Base-by-base conservation (phyloP, 2,797 vertebrate species). In the Carapus acus region DNA sequence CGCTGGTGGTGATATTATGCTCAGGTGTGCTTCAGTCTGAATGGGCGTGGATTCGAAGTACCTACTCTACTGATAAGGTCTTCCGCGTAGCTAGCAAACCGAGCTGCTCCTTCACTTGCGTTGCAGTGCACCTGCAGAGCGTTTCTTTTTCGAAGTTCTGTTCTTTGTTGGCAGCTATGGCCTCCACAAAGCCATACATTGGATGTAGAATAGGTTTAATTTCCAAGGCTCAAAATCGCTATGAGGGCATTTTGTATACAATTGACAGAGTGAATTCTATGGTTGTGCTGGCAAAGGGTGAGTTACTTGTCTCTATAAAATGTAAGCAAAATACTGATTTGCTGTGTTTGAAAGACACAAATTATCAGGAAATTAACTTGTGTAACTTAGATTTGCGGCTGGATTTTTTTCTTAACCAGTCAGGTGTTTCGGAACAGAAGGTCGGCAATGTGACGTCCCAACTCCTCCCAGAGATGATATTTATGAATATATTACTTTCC, bases 401-500 rank as follows among this genome's bases (percentile, higher is more conserved):
- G n/a, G n/a, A n/a, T n/a, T n/a, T 33, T 52, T 58, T 17, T 54
- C 24, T 52, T 45, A 7, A 24, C 41, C 38, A 99, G 96, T 99
- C 52, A 88, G 89, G 55, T 98, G 96, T 47, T 96, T 93, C 47
- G 96, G 96, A n/a, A 98, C 96, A 0, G 96, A 99, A 78, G 92
- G 93, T 40, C 90, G 96, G 5, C 93, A 90, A 55, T 95, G 94
- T 3, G 92, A 97, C 50, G 85, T 91, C 65, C 96, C 96, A 2
- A 90, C 91, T 7, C 87, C 91, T 5, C 90, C 94, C 0, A 89
- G 92, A 69, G 91, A 97, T 68, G 93, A 97, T 19, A 77, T 97
- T 37, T 98, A 93, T 15, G 96, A 99, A 61, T 99, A 95, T 71
- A 98, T 99, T 49, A 98, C 97, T 52, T 99, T 99, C 76, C 84